A percentile compares a stretch with the other conserved stretches of the same genome.
phyloP scores from a whole-genome alignment of 2,888 invertebrate genomes.

The Hedya salicella region DNA sequence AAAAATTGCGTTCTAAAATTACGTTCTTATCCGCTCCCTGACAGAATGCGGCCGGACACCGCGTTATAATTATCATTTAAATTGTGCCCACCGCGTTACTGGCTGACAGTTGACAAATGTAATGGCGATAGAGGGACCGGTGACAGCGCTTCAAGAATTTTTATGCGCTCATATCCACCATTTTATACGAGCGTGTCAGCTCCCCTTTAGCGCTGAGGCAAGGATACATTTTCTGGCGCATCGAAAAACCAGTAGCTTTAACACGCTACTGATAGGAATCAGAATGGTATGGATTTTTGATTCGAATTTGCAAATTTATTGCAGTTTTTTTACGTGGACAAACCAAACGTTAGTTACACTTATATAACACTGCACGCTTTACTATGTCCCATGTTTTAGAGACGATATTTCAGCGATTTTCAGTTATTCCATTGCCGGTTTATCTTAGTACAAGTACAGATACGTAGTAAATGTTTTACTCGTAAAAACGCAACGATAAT shows the following conservation, averaged over 20 bases:
- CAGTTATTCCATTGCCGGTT: conserved; percentile 5
- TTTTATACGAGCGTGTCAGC: conserved; percentile 79
- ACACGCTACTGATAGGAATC: conserved; percentile 42
- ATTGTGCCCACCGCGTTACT: conserved; percentile 78
- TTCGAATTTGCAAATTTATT: conserved; percentile 38
- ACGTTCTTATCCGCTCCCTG: conserved; percentile 50
- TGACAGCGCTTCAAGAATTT: conserved; percentile 81
- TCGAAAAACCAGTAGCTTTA: conserved; percentile 26
- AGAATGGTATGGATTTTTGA: conserved; percentile 41
- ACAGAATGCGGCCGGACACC: conserved; percentile 56
- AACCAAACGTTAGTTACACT: conserved; percentile 11
- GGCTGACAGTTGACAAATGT: conserved; percentile 83
- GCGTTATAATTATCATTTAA: conserved; percentile 83
- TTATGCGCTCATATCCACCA: conserved; percentile 82
- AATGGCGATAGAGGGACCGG: conserved; percentile 76
- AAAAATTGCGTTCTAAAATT: conserved; percentile 54
- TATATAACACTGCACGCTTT: not conserved
- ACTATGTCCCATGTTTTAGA: conserved; percentile 19
- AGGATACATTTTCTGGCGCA: conserved; percentile 48
- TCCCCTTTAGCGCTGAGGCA: conserved; percentile 66
- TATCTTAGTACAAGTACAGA: conserved; percentile 45
- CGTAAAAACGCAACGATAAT: conserved; percentile 76
- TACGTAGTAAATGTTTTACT: conserved; percentile 73
- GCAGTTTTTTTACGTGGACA: conserved; percentile 33
- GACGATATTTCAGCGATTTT: conserved; percentile 40